A percentile compares a stretch with the other conserved stretches of the same genome.
Conservation (phyloP, 2,113 vertebrate species). For the Cyrtonyx montezumae region DNA sequence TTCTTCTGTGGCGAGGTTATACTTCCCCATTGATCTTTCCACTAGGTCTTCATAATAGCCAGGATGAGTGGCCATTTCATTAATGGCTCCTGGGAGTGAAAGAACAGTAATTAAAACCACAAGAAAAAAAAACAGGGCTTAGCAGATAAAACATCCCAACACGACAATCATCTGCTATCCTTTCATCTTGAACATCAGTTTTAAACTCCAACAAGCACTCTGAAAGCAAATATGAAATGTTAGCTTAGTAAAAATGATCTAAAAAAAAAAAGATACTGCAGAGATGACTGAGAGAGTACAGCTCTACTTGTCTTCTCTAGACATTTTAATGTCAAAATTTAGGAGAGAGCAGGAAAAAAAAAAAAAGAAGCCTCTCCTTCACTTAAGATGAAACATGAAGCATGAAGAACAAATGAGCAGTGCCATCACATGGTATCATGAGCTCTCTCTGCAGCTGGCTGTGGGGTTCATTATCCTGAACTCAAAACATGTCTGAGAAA, state of each 20-base stretch:
- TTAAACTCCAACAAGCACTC: background rate
- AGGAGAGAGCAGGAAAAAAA: background rate
- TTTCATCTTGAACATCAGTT: background rate
- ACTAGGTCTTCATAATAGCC: constrained; percentile 98
- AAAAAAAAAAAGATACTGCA: background rate
- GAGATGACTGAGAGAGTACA: background rate
- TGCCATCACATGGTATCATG: background rate
- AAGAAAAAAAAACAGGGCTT: background rate
- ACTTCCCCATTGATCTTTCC: constrained; percentile 97
- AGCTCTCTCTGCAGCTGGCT: background rate
- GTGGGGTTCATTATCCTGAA: background rate
- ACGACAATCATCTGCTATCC: background rate
- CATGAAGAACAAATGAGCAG: background rate
- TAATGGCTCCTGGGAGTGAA: constrained; percentile 86
- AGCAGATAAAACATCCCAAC: background rate
- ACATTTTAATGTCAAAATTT: background rate
- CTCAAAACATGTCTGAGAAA: background rate
- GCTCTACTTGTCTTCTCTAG: background rate
- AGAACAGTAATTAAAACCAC: background rate
- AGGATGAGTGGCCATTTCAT: constrained; percentile 96
- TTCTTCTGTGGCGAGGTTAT: constrained; percentile 96
- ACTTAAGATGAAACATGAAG: background rate
- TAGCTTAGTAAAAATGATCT: background rate
- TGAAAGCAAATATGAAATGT: background rate
- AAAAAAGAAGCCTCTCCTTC: background rate